phyloP scores from a whole-genome alignment of 2,113 vertebrate species.

The Columba janthina region DNA sequence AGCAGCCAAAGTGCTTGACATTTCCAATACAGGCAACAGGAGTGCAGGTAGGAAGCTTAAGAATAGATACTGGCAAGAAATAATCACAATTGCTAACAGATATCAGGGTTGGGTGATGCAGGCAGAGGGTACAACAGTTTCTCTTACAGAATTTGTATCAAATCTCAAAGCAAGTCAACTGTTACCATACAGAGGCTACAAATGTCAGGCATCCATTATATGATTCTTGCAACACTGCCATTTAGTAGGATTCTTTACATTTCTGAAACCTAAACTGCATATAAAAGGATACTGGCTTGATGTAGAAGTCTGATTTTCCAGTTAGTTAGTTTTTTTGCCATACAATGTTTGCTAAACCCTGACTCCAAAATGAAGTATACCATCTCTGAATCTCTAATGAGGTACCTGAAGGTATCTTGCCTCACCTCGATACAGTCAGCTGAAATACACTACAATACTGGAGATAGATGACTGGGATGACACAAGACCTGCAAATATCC shows the following conservation, averaged over 20 bases:
- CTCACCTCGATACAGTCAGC: background rate
- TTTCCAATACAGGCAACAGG: background rate
- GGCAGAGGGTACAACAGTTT: background rate
- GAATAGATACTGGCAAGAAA: background rate
- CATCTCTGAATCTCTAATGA: background rate
- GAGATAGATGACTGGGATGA: background rate
- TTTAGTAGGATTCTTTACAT: background rate
- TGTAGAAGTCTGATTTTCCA: background rate
- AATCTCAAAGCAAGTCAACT: background rate
- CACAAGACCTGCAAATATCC: background rate
- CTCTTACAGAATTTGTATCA: background rate
- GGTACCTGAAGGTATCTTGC: background rate
- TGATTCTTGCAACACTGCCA: background rate
- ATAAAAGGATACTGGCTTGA: background rate
- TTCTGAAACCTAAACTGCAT: background rate
- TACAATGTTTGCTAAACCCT: background rate
- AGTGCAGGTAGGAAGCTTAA: background rate
- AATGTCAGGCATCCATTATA: background rate
- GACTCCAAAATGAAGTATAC: background rate
- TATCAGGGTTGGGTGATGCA: background rate
- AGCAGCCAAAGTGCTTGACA: background rate
- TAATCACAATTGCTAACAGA: background rate
- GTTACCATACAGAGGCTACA: background rate
- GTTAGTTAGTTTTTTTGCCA: background rate
- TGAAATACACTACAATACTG: background rate